Evolutionary conservation across 2,888 invertebrate species (phyloP), one percentile per base, ranked within the genome.

Genomic region (Craniophora ligustri): DNA sequence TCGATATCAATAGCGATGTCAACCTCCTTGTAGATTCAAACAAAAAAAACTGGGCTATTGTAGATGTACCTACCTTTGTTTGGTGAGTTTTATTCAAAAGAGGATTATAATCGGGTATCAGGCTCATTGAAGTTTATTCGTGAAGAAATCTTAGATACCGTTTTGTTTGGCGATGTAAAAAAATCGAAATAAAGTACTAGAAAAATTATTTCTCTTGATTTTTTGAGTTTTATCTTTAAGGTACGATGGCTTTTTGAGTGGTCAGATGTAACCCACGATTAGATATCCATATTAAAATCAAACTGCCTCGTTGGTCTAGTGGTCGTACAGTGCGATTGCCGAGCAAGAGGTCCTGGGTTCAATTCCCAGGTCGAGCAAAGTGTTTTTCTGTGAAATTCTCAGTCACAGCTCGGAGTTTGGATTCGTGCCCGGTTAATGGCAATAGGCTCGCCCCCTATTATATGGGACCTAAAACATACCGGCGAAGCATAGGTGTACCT

Each of bases 31-130:
- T 56, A 61, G 54, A 55, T 72, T 51, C 56, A 58, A 67, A 69
- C 59, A 60, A 65, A 72, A 75, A 81, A 75, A 61, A 34, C 14
- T n/a, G n/a, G 39, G 60, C 76, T 75, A 61, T 79, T 73, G 67
- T 73, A 40, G 61, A 55, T 68, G 39, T 53, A 74, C 78, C 79
- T 53, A 74, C 78, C 79, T 85, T 85, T 85, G 81, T 87, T 72
- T 77, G 72, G 50, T 40, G 56, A 71, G 78, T 79, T 81, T 79
- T 79, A 67, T 75, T 72, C 78, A 66, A 81, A 86, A 86, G 88
- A 86, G 88, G 87, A 87, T 90, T 88, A 86, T 72, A 74, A 76
- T 76, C 73, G 76, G 76, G 76, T 64, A 68, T 77, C 68, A 67
- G 53, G 49, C 62, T 70, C 77, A 84, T 85, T 85, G 84, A 83